These are phyloP conservation scores for Gandaritis pyraliata DNA, from an alignment of 2,888 invertebrate genomes.

Conservation along the genomic window DNA sequence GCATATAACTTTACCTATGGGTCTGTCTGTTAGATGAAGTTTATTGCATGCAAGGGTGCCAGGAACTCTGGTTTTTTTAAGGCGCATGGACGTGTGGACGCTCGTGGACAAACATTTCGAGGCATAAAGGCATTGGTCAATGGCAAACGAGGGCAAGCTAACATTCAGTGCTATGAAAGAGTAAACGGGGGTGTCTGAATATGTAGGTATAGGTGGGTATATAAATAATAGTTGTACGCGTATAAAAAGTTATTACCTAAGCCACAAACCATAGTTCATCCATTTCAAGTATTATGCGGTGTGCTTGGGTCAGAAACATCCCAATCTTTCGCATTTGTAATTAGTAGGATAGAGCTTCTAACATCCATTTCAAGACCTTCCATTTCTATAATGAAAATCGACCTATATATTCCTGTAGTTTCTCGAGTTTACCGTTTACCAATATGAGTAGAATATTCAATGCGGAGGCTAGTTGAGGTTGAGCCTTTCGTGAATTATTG, in stretches of 20 bases:
- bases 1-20: conserved; percentile 4
- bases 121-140: conserved; percentile 18
- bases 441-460: conserved; percentile 34
- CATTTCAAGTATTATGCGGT: too few relatives aligned
- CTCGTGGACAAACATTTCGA: conserved; percentile 27
- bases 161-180: background rate
- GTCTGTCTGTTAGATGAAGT: conserved; percentile 21
- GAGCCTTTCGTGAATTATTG: conserved; percentile 36
- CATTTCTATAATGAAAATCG: conserved; percentile 1
- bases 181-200: background rate
- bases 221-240: too few relatives aligned
- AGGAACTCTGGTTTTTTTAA: conserved; percentile 25
- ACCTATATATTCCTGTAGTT: background rate
- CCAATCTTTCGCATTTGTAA: background rate
- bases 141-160: conserved; percentile 8
- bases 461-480: conserved; percentile 32
- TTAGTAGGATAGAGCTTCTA: background rate
- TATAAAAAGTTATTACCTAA: too few relatives aligned
- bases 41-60: conserved; percentile 30
- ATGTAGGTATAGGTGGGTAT: too few relatives aligned
- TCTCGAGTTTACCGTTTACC: conserved; percentile 23
- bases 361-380: background rate
- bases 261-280: too few relatives aligned
- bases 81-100: conserved; percentile 13
- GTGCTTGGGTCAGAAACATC: background rate